Base-by-base conservation (phyloP, 1,140 invertebrate genomes). In the Leptopilina clavipes region DNA sequence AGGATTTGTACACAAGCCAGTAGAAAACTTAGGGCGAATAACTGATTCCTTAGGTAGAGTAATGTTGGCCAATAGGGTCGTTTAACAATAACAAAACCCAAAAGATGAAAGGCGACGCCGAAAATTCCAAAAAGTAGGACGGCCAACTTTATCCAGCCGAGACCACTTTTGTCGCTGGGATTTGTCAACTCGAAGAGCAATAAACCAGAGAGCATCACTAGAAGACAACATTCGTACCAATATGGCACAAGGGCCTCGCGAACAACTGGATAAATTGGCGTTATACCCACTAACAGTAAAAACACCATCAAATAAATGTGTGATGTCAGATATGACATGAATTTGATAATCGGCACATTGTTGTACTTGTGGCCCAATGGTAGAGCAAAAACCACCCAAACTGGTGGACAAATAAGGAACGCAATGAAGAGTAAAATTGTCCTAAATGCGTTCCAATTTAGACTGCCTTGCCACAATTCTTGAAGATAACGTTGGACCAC, bases 311-410 rank as follows among this genome's bases (percentile, higher is more conserved):
- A 93, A 90, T 99, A 98, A 80, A 99, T 95, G 91, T 99, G 98
- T 0, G 98, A 99, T 0, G 98, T 99, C 71, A 99, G 93, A 90
- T 99, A 99, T 12, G 98, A 98, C 96, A 99, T 99, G 89, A 99
- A 99, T 91, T 99, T 99, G 85, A 99, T 98, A 81, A 99, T 98
- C 18, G 98, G 98, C 83, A 96, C 94, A 91, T 96, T 97, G 92
- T 98, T 96, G 90, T 98, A 99, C 88, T 96, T 96, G 91, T 98
- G 97, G 19, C 97, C 97, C 80, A 99, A 91, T 11, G 98, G 98
- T 81, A 99, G 93, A 44, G 98, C 99, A 88, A 99, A 98, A 11
- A 96, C 94, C 72, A 99, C 92, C 98, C 98, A 99, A 1, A 99
- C 94, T 10, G 98, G 96, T 31, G 98, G 98, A 86, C 97, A 96